Percentiles rank a stretch among this genome's conserved stretches.
Evolutionary conservation across 1,140 invertebrate species (phyloP).

Genomic region (Neodiprion lecontei): DNA sequence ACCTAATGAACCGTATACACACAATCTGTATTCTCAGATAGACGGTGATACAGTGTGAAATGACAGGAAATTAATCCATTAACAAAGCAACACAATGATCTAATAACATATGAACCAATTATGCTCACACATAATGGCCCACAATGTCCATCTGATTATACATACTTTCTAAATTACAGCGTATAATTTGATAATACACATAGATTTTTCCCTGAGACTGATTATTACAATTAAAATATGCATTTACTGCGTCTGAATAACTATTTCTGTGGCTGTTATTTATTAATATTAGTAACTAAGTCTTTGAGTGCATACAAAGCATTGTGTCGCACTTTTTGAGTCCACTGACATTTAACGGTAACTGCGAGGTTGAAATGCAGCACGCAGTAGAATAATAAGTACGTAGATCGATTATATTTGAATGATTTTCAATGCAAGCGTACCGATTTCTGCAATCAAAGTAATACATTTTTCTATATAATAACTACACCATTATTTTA

Average conservation of each 20-base stretch:
- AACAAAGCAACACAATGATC: neutral
- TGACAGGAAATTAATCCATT: conserved; percentile 28
- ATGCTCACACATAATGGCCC: neutral
- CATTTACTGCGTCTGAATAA: conserved; percentile 30
- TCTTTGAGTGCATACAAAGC: neutral
- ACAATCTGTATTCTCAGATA: conserved; percentile 13
- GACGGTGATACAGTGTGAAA: conserved; percentile 7
- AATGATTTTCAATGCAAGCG: neutral
- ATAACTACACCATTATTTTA: neutral
- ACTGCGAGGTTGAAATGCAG: neutral
- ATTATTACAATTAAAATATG: conserved; percentile 53
- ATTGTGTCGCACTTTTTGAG: neutral
- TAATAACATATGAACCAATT: conserved; percentile 20
- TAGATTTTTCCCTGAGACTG: conserved; percentile 58
- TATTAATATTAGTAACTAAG: conserved; percentile 1
- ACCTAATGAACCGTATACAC: conserved; percentile 25
- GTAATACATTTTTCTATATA: neutral
- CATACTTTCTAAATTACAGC: conserved; percentile 30
- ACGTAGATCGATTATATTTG: conserved; percentile 5
- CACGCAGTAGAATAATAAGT: neutral
- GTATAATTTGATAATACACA: conserved; percentile 48
- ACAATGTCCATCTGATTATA: neutral
- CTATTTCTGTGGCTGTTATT: conserved; percentile 21
- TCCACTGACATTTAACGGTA: neutral
- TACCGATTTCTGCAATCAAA: neutral